A percentile compares a stretch with the other conserved stretches of the same genome.
Conservation (phyloP, 2,888 invertebrate species). For the Catotricha subobsoleta region DNA sequence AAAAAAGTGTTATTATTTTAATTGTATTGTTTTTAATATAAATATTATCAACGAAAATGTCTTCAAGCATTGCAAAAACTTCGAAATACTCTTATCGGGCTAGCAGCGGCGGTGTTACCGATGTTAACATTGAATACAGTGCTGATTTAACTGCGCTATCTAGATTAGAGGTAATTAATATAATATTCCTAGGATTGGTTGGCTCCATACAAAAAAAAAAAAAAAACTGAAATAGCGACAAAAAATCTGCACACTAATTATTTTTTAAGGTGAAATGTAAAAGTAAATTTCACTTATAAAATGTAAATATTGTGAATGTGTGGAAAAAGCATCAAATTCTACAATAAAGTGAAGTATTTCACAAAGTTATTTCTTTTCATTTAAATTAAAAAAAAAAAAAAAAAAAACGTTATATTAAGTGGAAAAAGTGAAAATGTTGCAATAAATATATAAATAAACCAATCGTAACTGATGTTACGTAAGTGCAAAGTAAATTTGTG, state of each 20-base stretch:
- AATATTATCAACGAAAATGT: constrained; percentile 33
- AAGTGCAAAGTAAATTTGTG: constrained; percentile 4
- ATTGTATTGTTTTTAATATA: constrained; percentile 7
- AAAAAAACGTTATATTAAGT: too few species aligned
- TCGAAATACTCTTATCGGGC: constrained; percentile 88
- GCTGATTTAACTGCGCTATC: constrained; percentile 85
- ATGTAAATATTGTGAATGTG: too few species aligned
- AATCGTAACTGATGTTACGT: constrained; percentile 2
- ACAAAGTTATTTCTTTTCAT: too few species aligned
- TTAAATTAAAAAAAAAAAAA: too few species aligned
- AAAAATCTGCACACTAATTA: too few species aligned
- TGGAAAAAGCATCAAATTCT: too few species aligned
- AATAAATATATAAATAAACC: constrained; percentile 3
- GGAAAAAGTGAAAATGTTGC: background rate
- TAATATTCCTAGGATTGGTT: too few species aligned
- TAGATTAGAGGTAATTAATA: constrained; percentile 79
- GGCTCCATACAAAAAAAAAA: too few species aligned
- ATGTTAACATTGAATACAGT: constrained; percentile 89
- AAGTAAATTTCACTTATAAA: too few species aligned
- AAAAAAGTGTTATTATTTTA: background rate
- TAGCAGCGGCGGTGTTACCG: constrained; percentile 64
- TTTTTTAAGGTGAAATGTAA: too few species aligned
- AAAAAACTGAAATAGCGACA: too few species aligned
- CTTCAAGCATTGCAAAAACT: constrained; percentile 60
- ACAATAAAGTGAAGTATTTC: too few species aligned